Conservation (phyloP, 2,888 invertebrate species). For the Ceramica pisi region DNA sequence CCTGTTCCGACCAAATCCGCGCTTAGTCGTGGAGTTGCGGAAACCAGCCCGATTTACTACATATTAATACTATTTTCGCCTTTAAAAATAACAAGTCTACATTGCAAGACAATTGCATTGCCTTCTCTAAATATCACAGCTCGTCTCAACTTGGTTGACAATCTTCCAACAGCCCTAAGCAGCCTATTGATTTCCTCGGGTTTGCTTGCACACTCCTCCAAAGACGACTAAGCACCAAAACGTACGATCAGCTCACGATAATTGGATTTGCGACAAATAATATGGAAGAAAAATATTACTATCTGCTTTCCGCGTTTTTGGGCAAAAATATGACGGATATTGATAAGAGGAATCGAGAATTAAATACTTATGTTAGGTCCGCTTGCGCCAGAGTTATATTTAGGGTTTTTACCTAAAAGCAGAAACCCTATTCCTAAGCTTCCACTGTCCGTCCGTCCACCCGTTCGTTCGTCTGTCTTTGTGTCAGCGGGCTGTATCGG, state of each 20-base stretch:
- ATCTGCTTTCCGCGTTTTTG: constrained; percentile 10
- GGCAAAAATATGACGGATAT: constrained; percentile 5
- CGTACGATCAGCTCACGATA: constrained; percentile 62
- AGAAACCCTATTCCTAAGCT: too few species aligned
- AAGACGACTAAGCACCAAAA: constrained; percentile 29
- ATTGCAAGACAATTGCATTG: neutral
- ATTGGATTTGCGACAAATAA: constrained; percentile 66
- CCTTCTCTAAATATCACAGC: neutral
- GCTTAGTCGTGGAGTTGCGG: too few species aligned
- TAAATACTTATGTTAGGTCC: too few species aligned
- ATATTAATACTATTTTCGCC: neutral
- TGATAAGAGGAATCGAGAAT: neutral
- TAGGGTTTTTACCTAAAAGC: too few species aligned
- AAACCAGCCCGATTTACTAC: too few species aligned
- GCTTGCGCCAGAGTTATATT: too few species aligned
- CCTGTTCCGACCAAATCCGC: too few species aligned
- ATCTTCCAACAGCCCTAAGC: constrained; percentile 21
- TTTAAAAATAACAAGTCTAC: neutral
- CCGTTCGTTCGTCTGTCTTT: too few species aligned
- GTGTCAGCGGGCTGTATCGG: too few species aligned
- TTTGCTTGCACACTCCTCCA: constrained; percentile 45
- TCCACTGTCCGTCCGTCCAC: too few species aligned
- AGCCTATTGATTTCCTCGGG: constrained; percentile 38
- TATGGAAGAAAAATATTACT: constrained; percentile 48
- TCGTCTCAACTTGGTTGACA: constrained; percentile 3